Evolutionary conservation across 2,113 vertebrate species (phyloP).

Genomic region (Cyphomyrus plagiostoma): DNA sequence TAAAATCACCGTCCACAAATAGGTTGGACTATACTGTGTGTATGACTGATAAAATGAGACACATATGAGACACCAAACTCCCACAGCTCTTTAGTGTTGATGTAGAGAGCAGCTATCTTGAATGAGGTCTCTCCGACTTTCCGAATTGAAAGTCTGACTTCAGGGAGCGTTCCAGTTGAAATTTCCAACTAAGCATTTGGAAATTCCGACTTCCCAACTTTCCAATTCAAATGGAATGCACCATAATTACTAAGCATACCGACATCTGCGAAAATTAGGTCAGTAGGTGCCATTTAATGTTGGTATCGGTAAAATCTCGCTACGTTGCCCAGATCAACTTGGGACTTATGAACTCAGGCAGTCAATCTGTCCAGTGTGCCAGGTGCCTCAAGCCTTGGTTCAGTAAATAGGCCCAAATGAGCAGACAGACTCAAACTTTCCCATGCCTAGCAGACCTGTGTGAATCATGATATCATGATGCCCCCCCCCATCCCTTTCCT

Average conservation of each 20-base stretch:
- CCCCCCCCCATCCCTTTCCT: constrained; percentile 11
- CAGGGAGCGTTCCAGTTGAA: background rate
- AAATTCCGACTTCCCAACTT: background rate
- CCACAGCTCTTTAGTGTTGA: too few species aligned
- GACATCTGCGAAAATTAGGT: background rate
- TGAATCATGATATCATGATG: constrained; percentile 19
- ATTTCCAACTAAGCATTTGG: background rate
- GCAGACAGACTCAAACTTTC: constrained; percentile 14
- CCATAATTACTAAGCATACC: background rate
- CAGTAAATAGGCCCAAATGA: background rate
- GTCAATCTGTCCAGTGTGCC: constrained; percentile 28
- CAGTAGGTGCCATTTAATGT: background rate
- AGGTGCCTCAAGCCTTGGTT: constrained; percentile 1
- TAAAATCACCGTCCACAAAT: background rate
- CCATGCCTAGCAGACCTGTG: background rate
- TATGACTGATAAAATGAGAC: background rate
- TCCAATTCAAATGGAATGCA: background rate
- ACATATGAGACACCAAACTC: background rate
- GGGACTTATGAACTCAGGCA: constrained; percentile 24
- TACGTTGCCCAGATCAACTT: background rate
- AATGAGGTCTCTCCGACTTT: background rate
- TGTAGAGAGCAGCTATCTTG: too few species aligned
- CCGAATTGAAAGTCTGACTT: background rate
- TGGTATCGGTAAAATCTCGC: background rate
- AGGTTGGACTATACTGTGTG: background rate